Base-by-base conservation (phyloP, 2,113 vertebrate species). In the Brachyistius frenatus region DNA sequence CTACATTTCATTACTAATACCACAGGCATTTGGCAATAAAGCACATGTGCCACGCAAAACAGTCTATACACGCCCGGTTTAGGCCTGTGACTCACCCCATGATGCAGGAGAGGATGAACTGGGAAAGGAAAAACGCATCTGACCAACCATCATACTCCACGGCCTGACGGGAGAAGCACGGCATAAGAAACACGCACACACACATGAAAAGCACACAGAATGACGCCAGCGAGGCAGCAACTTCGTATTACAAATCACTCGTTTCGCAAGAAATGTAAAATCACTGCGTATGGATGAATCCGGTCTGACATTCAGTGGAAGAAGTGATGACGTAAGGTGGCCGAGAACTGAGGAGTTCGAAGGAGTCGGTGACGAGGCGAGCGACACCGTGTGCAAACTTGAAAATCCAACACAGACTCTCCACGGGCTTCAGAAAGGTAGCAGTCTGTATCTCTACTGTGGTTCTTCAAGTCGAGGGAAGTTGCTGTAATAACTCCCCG, bases 141-240 rank as follows among this genome's bases (percentile, higher is more conserved):
- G 94, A 92, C 94, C 94, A 95, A 30, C 92, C 93, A 0, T 94
- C 91, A 36, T 93, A 95, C 11, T 94, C 90, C 70, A 93, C 62
- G 1, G 93, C 94, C 94, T 95, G 78, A 30, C 4, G 10, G 33
- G 23, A 71, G 57, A 66, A 32, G 50, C 54, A 54, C 30, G 52
- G 63, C 3, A 55, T 64, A 4, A 72, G 32, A 76, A 64, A 72
- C 70, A 68, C 8, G 73, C 2, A 63, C 2, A 69, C 5, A 70
- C 0, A 46, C 4, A 60, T 15, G 14, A 14, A 54, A 55, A 50
- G 0, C 3, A 44, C 2, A 44, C 41, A 44, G 7, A n/a, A 30
- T 7, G 2, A 14, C 5, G 49, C 11, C 9, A 7, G 2, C 10
- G 0, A 16, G 4, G 31, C 14, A 41, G 31, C 14, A 41, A 41